A percentile compares a stretch with the other conserved stretches of the same genome.
phyloP scores from a whole-genome alignment of 2,888 invertebrate species.

The Aquatica leii region DNA sequence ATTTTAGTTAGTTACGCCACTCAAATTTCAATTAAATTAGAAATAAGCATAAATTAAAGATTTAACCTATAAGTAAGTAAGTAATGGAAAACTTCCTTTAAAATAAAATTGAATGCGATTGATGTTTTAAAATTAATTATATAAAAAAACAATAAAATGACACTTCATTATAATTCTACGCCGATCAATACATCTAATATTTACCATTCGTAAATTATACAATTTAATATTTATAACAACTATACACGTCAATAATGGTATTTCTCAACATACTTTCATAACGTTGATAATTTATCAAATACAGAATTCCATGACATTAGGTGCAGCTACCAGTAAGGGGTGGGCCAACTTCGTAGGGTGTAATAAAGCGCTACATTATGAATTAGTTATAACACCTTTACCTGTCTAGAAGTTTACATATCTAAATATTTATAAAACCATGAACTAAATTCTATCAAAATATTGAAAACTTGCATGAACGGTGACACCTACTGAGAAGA shows the following conservation, averaged over 20 bases:
- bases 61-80: no score
- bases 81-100: no score
- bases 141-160: no score
- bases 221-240: neutral
- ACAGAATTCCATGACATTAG: conserved; percentile 5
- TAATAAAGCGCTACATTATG: conserved; percentile 40
- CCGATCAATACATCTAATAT: no score
- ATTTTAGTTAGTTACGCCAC: no score
- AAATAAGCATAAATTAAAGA: no score
- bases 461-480: conserved; percentile 16
- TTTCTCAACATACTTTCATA: neutral
- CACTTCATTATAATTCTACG: no score
- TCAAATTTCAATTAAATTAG: no score
- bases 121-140: no score
- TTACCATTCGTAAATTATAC: no score
- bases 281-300: conserved; percentile 28
- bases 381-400: conserved; percentile 42
- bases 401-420: conserved; percentile 39
- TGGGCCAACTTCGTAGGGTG: conserved; percentile 21
- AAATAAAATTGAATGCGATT: no score
- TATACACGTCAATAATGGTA: neutral
- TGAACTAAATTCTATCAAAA: conserved; percentile 17
- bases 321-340: conserved; percentile 29
- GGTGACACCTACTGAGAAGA: conserved; percentile 33
- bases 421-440: conserved; percentile 41